Evolutionary conservation across 2,888 invertebrate species (phyloP), one percentile per base, ranked within the genome.

Genomic region (Sesamia inferens): DNA sequence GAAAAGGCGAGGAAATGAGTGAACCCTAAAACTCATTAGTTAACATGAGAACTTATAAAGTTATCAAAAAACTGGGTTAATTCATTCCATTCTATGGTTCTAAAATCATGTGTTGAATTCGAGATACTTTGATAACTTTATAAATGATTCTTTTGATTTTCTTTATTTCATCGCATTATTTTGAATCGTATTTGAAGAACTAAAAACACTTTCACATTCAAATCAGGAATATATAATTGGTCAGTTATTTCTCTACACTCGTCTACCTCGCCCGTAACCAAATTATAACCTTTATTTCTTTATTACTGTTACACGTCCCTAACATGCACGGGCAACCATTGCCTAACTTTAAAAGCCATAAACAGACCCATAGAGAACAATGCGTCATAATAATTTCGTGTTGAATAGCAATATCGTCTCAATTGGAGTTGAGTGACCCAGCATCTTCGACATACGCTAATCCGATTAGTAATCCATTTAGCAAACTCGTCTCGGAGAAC

Each of bases 381-480:
- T 76, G 73, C 80, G 68, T 82, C 74, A 76, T 72, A 79, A 78
- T 76, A 77, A 77, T 31, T 75, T 83, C 86, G 75, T 85, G 85
- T 79, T 76, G 71, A 64, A 84, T 71, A 75, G 79, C 69, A 78
- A 82, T 86, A 83, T 83, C 81, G 81, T 83, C 83, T 85, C 81
- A 83, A 81, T 79, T 81, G 79, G 85, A 88, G 91, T 88, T 89
- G 82, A 88, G 80, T 88, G 90, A 91, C 90, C 90, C 83, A 77
- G 74, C 78, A 82, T 87, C 85, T 88, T 79, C 79, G 85, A 84
- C 84, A 87, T 83, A 84, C 87, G 87, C 85, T 90, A 90, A 91
- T 88, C 87, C 85, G 87, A 90, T 91, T 90, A 91, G 87, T 87
- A 83, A 89, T 87, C 72, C 84, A 88, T 89, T 90, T 87, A 90